A percentile compares a stretch with the other conserved stretches of the same genome.
Conservation (phyloP, 2,797 vertebrate genomes). For the Melanotaenia nigrans region DNA sequence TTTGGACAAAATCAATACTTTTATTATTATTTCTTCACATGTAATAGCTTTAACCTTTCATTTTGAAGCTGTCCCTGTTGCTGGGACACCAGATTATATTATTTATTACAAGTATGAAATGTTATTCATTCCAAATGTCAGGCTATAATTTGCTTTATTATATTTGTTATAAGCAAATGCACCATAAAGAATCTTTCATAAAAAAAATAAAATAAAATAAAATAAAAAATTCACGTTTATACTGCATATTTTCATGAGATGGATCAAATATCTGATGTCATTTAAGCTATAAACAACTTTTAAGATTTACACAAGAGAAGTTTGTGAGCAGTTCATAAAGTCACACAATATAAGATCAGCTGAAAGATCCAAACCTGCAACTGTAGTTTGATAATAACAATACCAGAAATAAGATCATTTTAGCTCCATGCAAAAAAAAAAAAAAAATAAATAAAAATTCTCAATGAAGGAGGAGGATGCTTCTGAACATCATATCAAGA, state of each 20-base stretch:
- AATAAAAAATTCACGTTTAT: background rate
- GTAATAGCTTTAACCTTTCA: background rate
- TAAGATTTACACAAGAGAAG: background rate
- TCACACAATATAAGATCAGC: background rate
- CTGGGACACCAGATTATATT: background rate
- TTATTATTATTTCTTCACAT: too few species aligned
- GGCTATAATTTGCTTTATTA: background rate
- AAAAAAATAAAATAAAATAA: too few species aligned
- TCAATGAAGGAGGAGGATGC: too few species aligned
- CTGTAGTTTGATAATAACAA: background rate
- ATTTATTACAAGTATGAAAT: background rate
- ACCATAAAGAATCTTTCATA: too few species aligned
- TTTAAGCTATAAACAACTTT: background rate
- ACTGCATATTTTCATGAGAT: background rate
- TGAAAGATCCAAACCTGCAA: background rate
- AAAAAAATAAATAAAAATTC: too few species aligned
- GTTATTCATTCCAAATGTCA: background rate
- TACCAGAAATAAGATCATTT: background rate
- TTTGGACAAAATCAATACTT: too few species aligned
- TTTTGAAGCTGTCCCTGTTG: background rate
- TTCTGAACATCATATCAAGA: background rate
- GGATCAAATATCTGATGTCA: background rate
- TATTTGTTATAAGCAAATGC: background rate
- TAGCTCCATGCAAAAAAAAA: background rate
- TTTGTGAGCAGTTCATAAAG: background rate